phyloP scores from a whole-genome alignment of 1,140 invertebrate genomes.

The Drosophila carrolli region DNA sequence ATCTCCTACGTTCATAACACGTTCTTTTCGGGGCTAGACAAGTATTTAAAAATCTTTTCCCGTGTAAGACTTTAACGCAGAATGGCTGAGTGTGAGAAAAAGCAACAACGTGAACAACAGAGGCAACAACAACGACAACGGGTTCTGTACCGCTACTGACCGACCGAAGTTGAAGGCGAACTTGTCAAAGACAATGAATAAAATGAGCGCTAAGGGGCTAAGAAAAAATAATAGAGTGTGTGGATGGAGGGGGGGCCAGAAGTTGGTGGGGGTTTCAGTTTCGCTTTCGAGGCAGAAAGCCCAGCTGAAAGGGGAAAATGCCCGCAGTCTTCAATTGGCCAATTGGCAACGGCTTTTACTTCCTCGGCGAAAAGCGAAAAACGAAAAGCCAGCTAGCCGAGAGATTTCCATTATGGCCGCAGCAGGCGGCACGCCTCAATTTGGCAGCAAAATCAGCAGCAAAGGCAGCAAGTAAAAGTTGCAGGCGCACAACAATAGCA shows the following conservation, averaged over 20 bases:
- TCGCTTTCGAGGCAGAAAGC: constrained; percentile 32
- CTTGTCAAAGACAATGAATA: constrained; percentile 79
- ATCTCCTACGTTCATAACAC: too few species aligned
- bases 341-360: constrained; percentile 63
- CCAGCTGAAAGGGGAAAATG: constrained; percentile 6
- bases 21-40: neutral
- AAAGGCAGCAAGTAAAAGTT: constrained; percentile 65
- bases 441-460: constrained; percentile 46
- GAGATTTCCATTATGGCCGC: constrained; percentile 69
- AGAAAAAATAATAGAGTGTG: constrained; percentile 37
- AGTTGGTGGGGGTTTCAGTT: constrained; percentile 21
- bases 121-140: constrained; percentile 46
- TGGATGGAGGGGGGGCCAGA: neutral
- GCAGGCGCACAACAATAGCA: constrained; percentile 60
- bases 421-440: constrained; percentile 71
- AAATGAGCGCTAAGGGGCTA: constrained; percentile 9
- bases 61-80: constrained; percentile 15
- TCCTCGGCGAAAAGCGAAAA: constrained; percentile 51
- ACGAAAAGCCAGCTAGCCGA: constrained; percentile 25
- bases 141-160: constrained; percentile 60
- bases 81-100: constrained; percentile 41
- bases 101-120: constrained; percentile 17
- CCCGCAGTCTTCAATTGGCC: constrained; percentile 20
- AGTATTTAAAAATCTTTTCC: constrained; percentile 9
- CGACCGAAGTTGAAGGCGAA: constrained; percentile 77